Evolutionary conservation across 2,888 invertebrate species (phyloP).

Genomic region (Rhingia campestris): DNA sequence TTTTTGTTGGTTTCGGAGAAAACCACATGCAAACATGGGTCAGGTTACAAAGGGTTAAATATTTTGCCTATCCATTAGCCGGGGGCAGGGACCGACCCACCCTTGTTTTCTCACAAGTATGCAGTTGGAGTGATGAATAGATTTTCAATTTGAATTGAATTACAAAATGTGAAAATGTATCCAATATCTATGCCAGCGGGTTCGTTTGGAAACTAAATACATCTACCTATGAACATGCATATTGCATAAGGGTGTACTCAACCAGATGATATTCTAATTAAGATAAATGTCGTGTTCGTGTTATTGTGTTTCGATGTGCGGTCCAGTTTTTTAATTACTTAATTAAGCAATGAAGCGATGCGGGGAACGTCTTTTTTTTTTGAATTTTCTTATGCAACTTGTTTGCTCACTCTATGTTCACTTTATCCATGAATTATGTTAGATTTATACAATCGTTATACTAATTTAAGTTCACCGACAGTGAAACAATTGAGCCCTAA

Average conservation of each 20-base stretch:
- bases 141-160: constrained; percentile 40
- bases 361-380: neutral
- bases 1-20: too few relatives aligned
- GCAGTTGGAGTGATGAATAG: constrained; percentile 13
- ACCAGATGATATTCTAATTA: constrained; percentile 9
- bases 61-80: too few relatives aligned
- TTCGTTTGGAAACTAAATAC: too few relatives aligned
- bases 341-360: neutral
- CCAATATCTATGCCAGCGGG: constrained; percentile 48
- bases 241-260: constrained; percentile 11
- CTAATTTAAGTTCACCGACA: too few relatives aligned
- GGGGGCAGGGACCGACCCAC: too few relatives aligned
- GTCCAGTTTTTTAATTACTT: constrained; percentile 19
- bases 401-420: too few relatives aligned
- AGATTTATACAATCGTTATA: too few relatives aligned
- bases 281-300: constrained; percentile 16
- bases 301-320: neutral
- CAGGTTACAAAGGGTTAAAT: too few relatives aligned
- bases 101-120: constrained; percentile 25
- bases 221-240: constrained; percentile 10
- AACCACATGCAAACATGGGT: too few relatives aligned
- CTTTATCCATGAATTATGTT: too few relatives aligned
- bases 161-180: too few relatives aligned
- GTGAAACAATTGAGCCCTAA: too few relatives aligned
- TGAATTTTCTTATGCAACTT: neutral